These are phyloP conservation scores for Pomatorhinus ruficollis DNA, from an alignment of 2,113 vertebrate genomes.

Conservation along the genomic window DNA sequence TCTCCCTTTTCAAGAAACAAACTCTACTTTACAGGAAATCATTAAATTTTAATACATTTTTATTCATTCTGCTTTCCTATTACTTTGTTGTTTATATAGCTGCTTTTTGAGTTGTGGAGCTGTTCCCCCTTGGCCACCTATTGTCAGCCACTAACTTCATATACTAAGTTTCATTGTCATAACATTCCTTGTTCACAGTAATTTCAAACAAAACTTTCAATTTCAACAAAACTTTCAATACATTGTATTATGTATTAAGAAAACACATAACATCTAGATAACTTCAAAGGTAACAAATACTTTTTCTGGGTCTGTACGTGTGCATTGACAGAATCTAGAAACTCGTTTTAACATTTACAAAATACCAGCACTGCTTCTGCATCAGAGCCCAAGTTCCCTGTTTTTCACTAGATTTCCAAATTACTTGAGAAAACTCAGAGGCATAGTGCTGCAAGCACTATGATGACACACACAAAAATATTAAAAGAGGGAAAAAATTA, in stretches of 20 bases:
- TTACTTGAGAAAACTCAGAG: background rate
- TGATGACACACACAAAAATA: background rate
- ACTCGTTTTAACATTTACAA: background rate
- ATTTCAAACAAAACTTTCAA: background rate
- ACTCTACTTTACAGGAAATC: background rate
- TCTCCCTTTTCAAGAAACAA: background rate
- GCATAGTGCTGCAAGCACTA: background rate
- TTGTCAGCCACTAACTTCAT: background rate
- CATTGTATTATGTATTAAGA: background rate
- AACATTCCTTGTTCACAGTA: background rate
- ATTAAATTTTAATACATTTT: background rate
- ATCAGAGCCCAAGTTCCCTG: background rate
- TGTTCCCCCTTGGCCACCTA: background rate
- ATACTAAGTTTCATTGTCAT: background rate
- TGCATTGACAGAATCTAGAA: background rate
- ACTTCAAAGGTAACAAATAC: background rate
- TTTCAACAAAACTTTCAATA: background rate
- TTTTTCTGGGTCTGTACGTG: background rate
- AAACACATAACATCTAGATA: background rate
- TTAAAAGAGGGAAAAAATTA: background rate
- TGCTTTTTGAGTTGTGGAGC: background rate
- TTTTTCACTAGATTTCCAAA: background rate
- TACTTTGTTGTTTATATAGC: background rate
- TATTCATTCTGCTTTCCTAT: background rate
- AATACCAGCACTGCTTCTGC: background rate